These are phyloP conservation scores for Plectus sambesii DNA, from an alignment of 1,140 invertebrate species.

Conservation along the genomic window DNA sequence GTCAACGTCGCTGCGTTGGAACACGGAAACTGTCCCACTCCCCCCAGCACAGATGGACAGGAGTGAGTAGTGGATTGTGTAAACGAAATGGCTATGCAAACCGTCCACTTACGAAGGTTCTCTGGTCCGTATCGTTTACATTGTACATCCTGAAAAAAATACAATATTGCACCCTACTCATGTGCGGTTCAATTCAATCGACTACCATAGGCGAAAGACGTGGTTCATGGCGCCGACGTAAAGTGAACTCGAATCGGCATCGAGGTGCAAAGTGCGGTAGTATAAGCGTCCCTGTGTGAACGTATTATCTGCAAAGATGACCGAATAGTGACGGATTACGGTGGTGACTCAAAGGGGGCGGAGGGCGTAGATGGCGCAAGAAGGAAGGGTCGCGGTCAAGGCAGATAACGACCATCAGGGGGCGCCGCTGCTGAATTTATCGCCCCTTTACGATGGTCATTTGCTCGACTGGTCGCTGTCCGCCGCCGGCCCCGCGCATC, in stretches of 20 bases:
- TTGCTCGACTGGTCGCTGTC: too few species aligned
- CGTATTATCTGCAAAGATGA: conserved; percentile 28
- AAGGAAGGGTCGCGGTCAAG: too few species aligned
- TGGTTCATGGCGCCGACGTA: conserved; percentile 38
- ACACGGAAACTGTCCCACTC: conserved; percentile 25
- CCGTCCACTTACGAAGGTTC: conserved; percentile 29
- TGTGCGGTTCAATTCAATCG: too few species aligned
- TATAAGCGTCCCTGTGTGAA: conserved; percentile 18
- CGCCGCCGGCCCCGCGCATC: too few species aligned
- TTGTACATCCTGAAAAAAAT: too few species aligned
- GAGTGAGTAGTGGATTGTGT: conserved; percentile 4
- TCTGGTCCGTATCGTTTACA: conserved; percentile 38
- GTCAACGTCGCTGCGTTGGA: conserved; percentile 17
- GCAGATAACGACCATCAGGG: too few species aligned
- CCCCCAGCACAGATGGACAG: conserved; percentile 12
- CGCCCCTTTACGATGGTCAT: too few species aligned
- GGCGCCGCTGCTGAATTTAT: too few species aligned
- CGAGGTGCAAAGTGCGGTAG: conserved; percentile 26
- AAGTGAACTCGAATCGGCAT: conserved; percentile 34
- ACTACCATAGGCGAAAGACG: conserved; percentile 40
- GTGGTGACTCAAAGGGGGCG: too few species aligned
- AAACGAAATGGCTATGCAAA: background rate
- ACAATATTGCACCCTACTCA: too few species aligned
- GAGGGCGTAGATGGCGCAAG: too few species aligned
- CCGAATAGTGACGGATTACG: too few species aligned